phyloP scores from a whole-genome alignment of 2,888 invertebrate genomes.

The Lathronympha strigana region DNA sequence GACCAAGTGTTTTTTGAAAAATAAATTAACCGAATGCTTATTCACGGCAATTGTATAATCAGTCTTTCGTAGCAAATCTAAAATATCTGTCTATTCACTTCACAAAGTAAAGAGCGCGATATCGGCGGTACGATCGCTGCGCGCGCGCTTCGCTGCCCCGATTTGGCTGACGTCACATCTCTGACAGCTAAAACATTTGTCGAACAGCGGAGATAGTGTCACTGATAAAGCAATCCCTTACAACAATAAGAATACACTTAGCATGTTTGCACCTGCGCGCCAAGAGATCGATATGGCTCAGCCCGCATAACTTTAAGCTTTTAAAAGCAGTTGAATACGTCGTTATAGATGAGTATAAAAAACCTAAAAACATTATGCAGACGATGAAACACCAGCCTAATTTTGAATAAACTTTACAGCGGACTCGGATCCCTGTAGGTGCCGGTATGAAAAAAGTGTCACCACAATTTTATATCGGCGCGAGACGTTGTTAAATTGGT shows the following conservation, averaged over 20 bases:
- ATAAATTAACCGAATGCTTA: constrained; percentile 43
- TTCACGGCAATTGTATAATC: constrained; percentile 40
- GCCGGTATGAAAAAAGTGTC: constrained; percentile 49
- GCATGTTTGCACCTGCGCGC: constrained; percentile 83
- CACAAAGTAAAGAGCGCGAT: constrained; percentile 52
- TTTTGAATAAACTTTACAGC: constrained; percentile 33
- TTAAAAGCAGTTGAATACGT: constrained; percentile 36
- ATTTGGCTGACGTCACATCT: constrained; percentile 82
- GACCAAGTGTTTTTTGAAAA: constrained; percentile 43
- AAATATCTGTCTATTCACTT: constrained; percentile 42
- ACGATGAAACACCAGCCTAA: constrained; percentile 28
- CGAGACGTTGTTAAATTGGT: constrained; percentile 71
- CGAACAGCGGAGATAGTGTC: constrained; percentile 82
- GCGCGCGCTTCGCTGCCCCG: constrained; percentile 63
- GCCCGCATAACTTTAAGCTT: constrained; percentile 65
- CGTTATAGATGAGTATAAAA: constrained; percentile 30
- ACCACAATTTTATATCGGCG: constrained; percentile 44
- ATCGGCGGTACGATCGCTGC: constrained; percentile 68
- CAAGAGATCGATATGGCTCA: constrained; percentile 67
- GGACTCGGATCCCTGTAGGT: constrained; percentile 57
- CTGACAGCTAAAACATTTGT: constrained; percentile 84
- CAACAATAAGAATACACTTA: constrained; percentile 84
- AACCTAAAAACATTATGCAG: constrained; percentile 23
- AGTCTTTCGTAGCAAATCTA: constrained; percentile 41
- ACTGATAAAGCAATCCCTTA: constrained; percentile 83